Evolutionary conservation across 2,888 invertebrate species (phyloP).

Genomic region (Carpatolechia fugitivella): DNA sequence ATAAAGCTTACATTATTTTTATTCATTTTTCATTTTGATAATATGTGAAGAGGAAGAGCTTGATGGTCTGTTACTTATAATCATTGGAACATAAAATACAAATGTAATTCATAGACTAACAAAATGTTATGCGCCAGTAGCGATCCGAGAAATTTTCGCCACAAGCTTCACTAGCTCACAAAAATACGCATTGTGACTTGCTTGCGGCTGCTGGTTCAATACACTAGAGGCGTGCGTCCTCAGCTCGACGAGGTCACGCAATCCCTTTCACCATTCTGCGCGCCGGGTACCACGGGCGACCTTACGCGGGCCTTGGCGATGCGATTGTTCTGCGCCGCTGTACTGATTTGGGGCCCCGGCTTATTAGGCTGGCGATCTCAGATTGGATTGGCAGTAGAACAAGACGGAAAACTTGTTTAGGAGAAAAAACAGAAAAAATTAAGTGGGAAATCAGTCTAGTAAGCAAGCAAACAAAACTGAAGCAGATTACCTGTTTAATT

Average conservation of each 20-base stretch:
- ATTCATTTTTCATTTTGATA: too few relatives aligned
- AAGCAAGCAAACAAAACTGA: too few relatives aligned
- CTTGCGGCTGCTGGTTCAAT: conserved; percentile 17
- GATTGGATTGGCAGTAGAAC: neutral
- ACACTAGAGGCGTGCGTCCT: conserved; percentile 19
- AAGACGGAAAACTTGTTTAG: neutral
- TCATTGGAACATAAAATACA: too few relatives aligned
- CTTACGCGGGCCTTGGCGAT: conserved; percentile 64
- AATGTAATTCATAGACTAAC: neutral
- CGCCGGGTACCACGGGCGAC: conserved; percentile 55
- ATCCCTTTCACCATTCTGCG: conserved; percentile 71
- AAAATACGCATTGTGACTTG: conserved; percentile 15
- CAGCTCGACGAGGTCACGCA: conserved; percentile 56
- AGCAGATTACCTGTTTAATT: too few relatives aligned
- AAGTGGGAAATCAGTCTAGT: neutral
- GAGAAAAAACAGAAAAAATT: neutral
- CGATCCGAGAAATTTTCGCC: neutral
- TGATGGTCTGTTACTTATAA: too few relatives aligned
- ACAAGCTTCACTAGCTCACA: conserved; percentile 1
- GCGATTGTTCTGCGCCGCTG: conserved; percentile 32
- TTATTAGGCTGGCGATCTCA: neutral
- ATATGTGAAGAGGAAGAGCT: too few relatives aligned
- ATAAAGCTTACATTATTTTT: too few relatives aligned
- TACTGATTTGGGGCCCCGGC: conserved; percentile 11
- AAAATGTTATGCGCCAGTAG: neutral